Evolutionary conservation across 2,888 invertebrate species (phyloP).

Genomic region (Drosophila rellima): DNA sequence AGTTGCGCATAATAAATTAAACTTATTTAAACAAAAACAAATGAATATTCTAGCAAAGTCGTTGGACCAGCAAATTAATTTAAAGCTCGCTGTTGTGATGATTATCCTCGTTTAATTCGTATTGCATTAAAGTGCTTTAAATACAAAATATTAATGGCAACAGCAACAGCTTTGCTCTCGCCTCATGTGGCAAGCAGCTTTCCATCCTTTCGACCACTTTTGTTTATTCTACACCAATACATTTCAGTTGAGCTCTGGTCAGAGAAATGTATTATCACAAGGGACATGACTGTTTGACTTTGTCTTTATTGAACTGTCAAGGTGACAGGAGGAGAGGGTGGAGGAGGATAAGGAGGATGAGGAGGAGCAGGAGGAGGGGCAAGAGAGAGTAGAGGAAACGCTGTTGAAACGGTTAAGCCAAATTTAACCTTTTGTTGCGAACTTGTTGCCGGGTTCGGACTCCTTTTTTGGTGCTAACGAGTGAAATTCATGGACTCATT

Average conservation of each 20-base stretch:
- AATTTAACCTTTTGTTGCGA: conserved; percentile 42
- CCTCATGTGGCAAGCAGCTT: neutral
- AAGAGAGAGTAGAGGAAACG: neutral
- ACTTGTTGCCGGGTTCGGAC: conserved; percentile 25
- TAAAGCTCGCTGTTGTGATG: neutral
- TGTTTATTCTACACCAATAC: conserved; percentile 35
- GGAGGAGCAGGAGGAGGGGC: no score
- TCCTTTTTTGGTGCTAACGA: conserved; percentile 37
- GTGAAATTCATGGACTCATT: conserved; percentile 44
- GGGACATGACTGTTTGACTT: conserved; percentile 40
- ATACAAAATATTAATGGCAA: conserved; percentile 15
- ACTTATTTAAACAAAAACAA: conserved; percentile 1
- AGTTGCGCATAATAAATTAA: conserved; percentile 10
- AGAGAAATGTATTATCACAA: neutral
- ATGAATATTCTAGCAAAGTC: neutral
- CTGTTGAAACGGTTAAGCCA: conserved; percentile 29
- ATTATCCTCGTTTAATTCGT: conserved; percentile 6
- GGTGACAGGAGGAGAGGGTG: neutral
- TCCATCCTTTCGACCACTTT: conserved; percentile 2
- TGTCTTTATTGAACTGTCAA: conserved; percentile 48
- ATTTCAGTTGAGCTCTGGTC: neutral
- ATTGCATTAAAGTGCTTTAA: neutral
- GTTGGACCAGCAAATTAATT: conserved; percentile 1
- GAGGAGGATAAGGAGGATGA: no score
- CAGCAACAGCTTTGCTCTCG: conserved; percentile 7